phyloP scores from a whole-genome alignment of 2,797 vertebrate species.

The Rhinatrema bivittatum region DNA sequence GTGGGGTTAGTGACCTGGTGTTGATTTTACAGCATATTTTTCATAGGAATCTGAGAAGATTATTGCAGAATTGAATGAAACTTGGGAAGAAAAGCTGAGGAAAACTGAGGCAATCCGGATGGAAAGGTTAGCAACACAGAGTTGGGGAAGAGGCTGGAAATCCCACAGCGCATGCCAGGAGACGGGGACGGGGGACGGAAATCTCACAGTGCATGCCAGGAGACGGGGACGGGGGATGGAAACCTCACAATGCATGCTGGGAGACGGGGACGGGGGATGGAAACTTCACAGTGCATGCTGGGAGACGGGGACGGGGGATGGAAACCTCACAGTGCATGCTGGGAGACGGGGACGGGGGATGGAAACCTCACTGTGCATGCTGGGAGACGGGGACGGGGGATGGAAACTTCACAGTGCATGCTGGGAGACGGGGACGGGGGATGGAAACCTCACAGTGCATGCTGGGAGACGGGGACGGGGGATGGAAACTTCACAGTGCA shows the following conservation, averaged over 20 bases:
- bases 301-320: neutral
- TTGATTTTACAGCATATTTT: too few species aligned
- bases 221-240: neutral
- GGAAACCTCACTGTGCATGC: too few species aligned
- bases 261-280: neutral
- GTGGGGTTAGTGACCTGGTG: too few species aligned
- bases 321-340: too few species aligned
- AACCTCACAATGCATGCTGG: too few species aligned
- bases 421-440: neutral
- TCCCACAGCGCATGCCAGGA: too few species aligned
- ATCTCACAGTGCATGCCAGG: too few species aligned
- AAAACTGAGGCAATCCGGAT: conserved; percentile 97
- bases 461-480: neutral
- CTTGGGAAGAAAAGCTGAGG: conserved; percentile 96
- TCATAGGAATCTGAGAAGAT: conserved; percentile 96
- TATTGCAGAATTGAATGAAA: conserved; percentile 97
- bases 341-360: neutral
- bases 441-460: too few species aligned
- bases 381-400: neutral
- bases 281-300: too few species aligned
- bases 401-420: too few species aligned
- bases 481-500: too few species aligned
- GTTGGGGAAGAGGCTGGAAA: neutral
- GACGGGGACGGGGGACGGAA: neutral
- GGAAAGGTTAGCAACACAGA: conserved; percentile 75